Conservation (phyloP, 1,140 invertebrate genomes). For the Drosophila obscura region DNA sequence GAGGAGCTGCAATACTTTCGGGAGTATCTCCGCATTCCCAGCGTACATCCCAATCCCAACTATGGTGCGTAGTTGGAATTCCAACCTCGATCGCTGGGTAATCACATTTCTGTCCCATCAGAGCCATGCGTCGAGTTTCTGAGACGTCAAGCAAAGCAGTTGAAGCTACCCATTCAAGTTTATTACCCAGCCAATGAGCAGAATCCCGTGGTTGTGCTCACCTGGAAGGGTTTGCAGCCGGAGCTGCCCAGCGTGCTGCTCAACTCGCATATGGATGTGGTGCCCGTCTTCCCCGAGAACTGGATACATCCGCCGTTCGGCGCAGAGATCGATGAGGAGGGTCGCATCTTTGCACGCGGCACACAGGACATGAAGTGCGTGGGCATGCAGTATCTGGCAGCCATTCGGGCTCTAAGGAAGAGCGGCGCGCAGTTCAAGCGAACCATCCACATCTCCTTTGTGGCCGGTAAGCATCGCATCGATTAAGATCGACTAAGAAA, state of each 20-base stretch:
- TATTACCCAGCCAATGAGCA: slow-evolving; percentile 35
- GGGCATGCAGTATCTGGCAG: slow-evolving; percentile 91
- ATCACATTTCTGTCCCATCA: background rate
- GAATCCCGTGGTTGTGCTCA: slow-evolving; percentile 85
- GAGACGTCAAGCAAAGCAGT: slow-evolving; percentile 40
- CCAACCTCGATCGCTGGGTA: background rate
- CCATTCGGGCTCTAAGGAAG: slow-evolving; percentile 87
- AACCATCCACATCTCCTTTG: slow-evolving; percentile 91
- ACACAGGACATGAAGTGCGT: slow-evolving; percentile 93
- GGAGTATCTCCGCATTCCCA: slow-evolving; percentile 92
- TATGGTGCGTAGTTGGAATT: slow-evolving; percentile 88
- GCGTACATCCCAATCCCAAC: slow-evolving; percentile 92
- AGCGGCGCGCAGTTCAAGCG: slow-evolving; percentile 86
- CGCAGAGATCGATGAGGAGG: slow-evolving; percentile 89
- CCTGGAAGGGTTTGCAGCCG: slow-evolving; percentile 91
- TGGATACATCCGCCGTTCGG: slow-evolving; percentile 89
- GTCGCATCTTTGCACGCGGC: slow-evolving; percentile 92
- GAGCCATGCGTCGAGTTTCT: slow-evolving; percentile 58
- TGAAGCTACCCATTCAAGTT: slow-evolving; percentile 42
- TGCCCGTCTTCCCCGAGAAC: slow-evolving; percentile 90
- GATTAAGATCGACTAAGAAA: no score
- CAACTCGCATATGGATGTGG: slow-evolving; percentile 86
- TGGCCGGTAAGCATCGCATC: slow-evolving; percentile 87
- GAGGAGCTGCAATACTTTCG: slow-evolving; percentile 90
- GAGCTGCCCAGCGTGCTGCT: slow-evolving; percentile 89